These are phyloP conservation scores for Alligator mississippiensis DNA, from an alignment of 2,113 vertebrate species.

Conservation along the genomic window DNA sequence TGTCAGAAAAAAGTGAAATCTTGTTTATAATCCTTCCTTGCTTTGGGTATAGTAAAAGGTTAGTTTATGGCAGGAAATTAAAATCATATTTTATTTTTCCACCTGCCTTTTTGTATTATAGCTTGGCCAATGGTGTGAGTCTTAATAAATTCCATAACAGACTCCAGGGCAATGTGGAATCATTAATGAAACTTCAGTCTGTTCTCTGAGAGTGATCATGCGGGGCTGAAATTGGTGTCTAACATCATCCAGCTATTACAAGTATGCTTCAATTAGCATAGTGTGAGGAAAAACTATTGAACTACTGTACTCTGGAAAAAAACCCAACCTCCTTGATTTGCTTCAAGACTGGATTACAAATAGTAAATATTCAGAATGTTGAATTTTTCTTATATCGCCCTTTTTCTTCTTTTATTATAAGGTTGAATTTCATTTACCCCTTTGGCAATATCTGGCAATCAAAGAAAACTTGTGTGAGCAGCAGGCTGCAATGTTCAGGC, in stretches of 20 bases:
- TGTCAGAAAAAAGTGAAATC: conserved; percentile 34
- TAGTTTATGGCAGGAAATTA: conserved; percentile 39
- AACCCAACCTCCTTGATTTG: not conserved
- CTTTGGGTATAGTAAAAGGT: conserved; percentile 2
- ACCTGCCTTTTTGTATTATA: conserved; percentile 39
- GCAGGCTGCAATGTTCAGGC: not conserved
- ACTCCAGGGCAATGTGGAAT: conserved; percentile 13
- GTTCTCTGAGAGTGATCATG: conserved; percentile 27
- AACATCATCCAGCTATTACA: not conserved
- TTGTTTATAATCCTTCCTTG: conserved; percentile 37
- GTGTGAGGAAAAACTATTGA: not conserved
- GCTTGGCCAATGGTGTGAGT: not conserved
- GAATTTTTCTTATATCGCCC: not conserved
- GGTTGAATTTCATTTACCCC: not conserved
- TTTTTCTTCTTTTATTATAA: not conserved
- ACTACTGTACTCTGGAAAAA: not conserved
- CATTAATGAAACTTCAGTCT: not conserved
- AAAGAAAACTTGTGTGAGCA: not conserved
- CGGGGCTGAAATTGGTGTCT: not conserved
- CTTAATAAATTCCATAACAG: not conserved
- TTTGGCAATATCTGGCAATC: not conserved
- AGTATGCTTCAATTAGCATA: not conserved
- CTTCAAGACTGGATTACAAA: not conserved
- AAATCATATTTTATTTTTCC: conserved; percentile 50
- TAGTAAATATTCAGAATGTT: not conserved